A percentile compares a stretch with the other conserved stretches of the same genome.
phyloP scores from a whole-genome alignment of 2,888 invertebrate species.

The Lymantria dispar region DNA sequence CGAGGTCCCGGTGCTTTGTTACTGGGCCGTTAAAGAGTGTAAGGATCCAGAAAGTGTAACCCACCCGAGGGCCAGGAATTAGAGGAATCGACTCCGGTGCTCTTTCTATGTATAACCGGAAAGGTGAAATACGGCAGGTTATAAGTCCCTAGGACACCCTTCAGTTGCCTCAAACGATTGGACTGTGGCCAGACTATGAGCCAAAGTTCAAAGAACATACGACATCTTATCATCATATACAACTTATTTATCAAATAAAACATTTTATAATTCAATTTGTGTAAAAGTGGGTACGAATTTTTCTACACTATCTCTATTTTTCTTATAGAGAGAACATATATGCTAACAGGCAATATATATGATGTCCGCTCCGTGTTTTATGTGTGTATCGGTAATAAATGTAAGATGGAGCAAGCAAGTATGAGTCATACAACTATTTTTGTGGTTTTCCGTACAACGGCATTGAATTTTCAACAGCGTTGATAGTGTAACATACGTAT shows the following conservation, averaged over 20 bases:
- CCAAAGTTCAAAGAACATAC: too few species aligned
- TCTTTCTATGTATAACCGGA: too few species aligned
- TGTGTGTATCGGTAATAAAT: constrained; percentile 30
- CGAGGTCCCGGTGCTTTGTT: too few species aligned
- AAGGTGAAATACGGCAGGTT: too few species aligned
- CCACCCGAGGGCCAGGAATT: too few species aligned
- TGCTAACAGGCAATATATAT: constrained; percentile 28
- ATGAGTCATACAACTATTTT: constrained; percentile 47
- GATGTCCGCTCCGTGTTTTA: constrained; percentile 33
- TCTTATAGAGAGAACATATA: constrained; percentile 36
- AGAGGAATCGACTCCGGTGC: too few species aligned
- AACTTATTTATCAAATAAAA: constrained; percentile 3
- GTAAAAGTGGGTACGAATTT: constrained; percentile 21
- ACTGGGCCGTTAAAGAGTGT: too few species aligned
- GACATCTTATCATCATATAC: too few species aligned
- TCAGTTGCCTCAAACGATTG: too few species aligned
- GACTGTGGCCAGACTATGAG: too few species aligned
- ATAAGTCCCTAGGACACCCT: too few species aligned
- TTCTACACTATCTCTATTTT: constrained; percentile 20
- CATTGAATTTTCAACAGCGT: constrained; percentile 26
- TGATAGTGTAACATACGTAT: constrained; percentile 11
- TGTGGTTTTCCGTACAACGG: constrained; percentile 25
- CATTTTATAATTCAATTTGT: constrained; percentile 17
- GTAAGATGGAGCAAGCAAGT: constrained; percentile 25
- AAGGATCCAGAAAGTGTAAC: too few species aligned